Percentiles rank a stretch among this genome's conserved stretches.
phyloP scores from a whole-genome alignment of 2,113 vertebrate genomes.

The Hippocampus abdominalis region DNA sequence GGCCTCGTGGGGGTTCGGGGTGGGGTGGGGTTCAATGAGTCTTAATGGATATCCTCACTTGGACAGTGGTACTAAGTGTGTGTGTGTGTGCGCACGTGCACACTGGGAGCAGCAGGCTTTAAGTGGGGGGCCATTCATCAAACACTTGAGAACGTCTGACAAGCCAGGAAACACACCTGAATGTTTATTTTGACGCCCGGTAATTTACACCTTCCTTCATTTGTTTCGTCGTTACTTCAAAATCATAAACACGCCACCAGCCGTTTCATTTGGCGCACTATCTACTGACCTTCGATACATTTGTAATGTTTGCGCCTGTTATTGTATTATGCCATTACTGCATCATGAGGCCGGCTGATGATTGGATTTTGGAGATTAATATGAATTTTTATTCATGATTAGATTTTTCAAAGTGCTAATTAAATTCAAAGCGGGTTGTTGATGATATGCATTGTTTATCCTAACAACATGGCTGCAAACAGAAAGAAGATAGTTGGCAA shows the following conservation, averaged over 20 bases:
- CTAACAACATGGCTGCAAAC: no score
- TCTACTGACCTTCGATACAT: neutral
- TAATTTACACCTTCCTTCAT: slow-evolving; percentile 6
- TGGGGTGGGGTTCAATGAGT: neutral
- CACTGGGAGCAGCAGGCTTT: slow-evolving; percentile 23
- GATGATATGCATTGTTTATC: no score
- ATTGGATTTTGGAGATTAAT: no score
- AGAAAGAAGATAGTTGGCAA: no score
- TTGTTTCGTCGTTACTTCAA: neutral
- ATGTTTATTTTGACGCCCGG: slow-evolving; percentile 13
- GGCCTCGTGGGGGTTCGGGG: slow-evolving; percentile 12
- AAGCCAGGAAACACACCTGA: slow-evolving; percentile 33
- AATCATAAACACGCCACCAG: neutral
- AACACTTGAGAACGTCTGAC: slow-evolving; percentile 29
- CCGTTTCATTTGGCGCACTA: neutral
- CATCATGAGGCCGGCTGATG: no score
- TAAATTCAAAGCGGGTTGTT: no score
- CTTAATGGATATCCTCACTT: neutral
- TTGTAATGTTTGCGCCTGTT: neutral
- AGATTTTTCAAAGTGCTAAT: no score
- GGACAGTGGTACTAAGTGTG: neutral
- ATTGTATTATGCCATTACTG: neutral
- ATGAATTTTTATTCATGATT: no score
- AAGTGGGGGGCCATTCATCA: slow-evolving; percentile 56
- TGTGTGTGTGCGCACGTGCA: slow-evolving; percentile 20